Percentiles rank a stretch among this genome's conserved stretches.
phyloP scores from a whole-genome alignment of 2,888 invertebrate genomes.

The Pyralis farinalis region DNA sequence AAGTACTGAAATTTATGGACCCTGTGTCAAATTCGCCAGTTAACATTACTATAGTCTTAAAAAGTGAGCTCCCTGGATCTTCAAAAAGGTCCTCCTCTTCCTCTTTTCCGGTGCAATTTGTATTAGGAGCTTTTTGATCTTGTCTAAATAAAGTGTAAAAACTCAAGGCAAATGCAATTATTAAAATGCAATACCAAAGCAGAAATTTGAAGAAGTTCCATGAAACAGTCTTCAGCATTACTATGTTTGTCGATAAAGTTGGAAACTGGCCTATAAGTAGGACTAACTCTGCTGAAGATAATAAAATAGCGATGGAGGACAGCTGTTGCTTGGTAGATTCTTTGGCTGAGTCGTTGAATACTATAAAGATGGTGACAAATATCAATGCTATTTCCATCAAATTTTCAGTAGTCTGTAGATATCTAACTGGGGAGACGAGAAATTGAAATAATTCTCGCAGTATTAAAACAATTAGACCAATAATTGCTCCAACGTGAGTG shows the following conservation, averaged over 20 bases:
- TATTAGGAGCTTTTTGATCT: constrained; percentile 56
- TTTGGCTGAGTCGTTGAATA: constrained; percentile 74
- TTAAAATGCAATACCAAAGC: constrained; percentile 89
- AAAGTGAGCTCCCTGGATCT: constrained; percentile 86
- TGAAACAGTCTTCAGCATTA: constrained; percentile 91
- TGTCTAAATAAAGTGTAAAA: constrained; percentile 89
- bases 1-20: constrained; percentile 86
- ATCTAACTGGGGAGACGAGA: constrained; percentile 83
- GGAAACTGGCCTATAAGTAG: constrained; percentile 90
- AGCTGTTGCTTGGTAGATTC: constrained; percentile 82
- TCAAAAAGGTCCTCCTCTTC: constrained; percentile 84
- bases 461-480: constrained; percentile 82
- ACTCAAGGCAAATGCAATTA: constrained; percentile 90
- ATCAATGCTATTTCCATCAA: constrained; percentile 87
- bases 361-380: constrained; percentile 81
- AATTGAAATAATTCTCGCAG: constrained; percentile 87
- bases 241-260: constrained; percentile 88
- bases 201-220: constrained; percentile 90
- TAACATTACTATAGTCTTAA: constrained; percentile 92
- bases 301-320: constrained; percentile 86
- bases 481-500: constrained; percentile 73
- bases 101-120: constrained; percentile 48
- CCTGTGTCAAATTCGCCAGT: constrained; percentile 93
- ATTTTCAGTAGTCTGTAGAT: constrained; percentile 86
- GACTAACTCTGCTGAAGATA: constrained; percentile 89